Conservation (phyloP, 2,113 vertebrate genomes). For the Phodopus roborovskii region DNA sequence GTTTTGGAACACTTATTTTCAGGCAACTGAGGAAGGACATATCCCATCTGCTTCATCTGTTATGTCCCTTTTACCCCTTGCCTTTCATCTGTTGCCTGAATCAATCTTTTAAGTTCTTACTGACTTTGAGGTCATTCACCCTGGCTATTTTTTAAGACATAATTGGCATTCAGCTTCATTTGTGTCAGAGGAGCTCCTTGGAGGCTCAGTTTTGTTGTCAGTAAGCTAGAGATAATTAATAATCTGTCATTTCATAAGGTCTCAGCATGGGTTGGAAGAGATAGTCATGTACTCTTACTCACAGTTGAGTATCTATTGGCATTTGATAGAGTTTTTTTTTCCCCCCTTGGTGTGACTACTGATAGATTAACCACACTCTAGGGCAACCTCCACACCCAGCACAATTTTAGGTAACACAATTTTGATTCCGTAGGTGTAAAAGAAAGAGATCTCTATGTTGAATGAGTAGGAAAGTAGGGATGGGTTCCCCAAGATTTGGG, state of each 20-base stretch:
- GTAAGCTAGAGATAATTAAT: conserved; percentile 49
- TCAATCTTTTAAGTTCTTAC: not conserved
- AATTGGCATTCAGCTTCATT: not conserved
- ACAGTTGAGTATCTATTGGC: too few species aligned
- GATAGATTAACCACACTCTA: not conserved
- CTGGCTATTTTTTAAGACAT: not conserved
- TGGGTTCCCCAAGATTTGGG: not conserved
- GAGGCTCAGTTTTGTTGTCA: conserved; percentile 55
- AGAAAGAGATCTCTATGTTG: not conserved
- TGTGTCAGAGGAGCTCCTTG: not conserved
- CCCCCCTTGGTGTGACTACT: not conserved
- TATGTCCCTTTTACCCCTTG: rapidly evolving
- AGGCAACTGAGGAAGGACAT: not conserved
- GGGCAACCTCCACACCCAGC: not conserved
- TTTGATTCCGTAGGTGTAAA: not conserved
- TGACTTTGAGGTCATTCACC: not conserved
- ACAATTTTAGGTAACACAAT: not conserved
- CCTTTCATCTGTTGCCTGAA: too few species aligned
- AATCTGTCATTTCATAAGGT: not conserved
- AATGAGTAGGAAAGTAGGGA: not conserved
- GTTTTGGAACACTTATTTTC: not conserved
- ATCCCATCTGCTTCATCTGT: not conserved
- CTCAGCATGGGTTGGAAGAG: not conserved
- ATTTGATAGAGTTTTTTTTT: not conserved
- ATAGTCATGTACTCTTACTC: not conserved